Base-by-base conservation (phyloP, 1,140 invertebrate species). In the Drosophila burlai region DNA sequence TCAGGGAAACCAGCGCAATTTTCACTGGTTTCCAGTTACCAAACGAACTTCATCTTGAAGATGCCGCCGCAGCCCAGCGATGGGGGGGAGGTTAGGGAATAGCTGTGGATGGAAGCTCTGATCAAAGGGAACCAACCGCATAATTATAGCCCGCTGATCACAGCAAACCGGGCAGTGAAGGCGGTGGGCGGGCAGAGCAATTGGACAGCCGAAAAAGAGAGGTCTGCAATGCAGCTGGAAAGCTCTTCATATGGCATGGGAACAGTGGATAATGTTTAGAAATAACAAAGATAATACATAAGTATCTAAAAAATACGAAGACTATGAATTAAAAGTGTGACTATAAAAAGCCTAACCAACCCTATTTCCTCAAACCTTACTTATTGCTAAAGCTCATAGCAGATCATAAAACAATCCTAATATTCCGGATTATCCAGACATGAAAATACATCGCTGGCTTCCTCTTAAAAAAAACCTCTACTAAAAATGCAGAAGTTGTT, bases 1-100 rank as follows among this genome's bases (percentile, higher is more conserved):
- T 40, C 21, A 34, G 62, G 54, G 50, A 67, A 85, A 71, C 62
- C 63, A 87, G 76, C 80, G 55, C 80, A 80, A 80, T 86, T 86
- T 86, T 73, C 85, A 81, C 77, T 76, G 80, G 47, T 68, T 38
- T 83, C 67, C 76, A 87, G 84, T 87, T 80, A 87, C 83, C 60
- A n/a, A 50, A 50, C 49, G 36, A 57, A 49, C 60, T 54, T 43
- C 46, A 36, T 76, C 60, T 69, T 59, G 75, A 78, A 79, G 76
- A 79, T 78, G 76, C 54, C 63, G 76, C 54, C 55, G 64, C n/a
- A 18, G 46, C 15, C 9, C 8, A 5, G 10, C 1, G 8, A 10
- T 24, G 3, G 16, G 21, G 36, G 49, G 16, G 31, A 3, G 1
- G 9, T 36, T 9, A 13, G 34, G 34, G 31, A 34, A 34, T 10